Conservation (phyloP, 2,888 invertebrate species). For the Ennomos erosarius region DNA sequence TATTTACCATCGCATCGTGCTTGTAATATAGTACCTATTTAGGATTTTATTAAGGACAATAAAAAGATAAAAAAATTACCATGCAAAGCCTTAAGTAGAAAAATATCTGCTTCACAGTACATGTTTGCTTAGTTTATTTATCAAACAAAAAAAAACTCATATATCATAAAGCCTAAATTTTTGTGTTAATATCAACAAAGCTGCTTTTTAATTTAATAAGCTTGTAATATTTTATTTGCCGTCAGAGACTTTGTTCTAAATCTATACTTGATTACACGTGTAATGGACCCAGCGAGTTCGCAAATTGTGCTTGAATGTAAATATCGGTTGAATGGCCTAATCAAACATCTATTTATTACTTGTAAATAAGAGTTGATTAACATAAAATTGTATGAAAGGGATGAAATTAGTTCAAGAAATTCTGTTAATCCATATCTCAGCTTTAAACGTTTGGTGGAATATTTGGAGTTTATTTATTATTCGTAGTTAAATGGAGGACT, state of each 20-base stretch:
- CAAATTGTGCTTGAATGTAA: conserved; percentile 9
- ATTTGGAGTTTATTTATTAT: conserved; percentile 22
- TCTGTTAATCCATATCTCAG: conserved; percentile 3
- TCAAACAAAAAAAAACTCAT: too few relatives aligned
- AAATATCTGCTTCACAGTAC: too few relatives aligned
- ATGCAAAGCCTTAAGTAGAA: too few relatives aligned
- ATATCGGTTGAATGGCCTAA: conserved; percentile 28
- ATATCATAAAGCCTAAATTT: too few relatives aligned
- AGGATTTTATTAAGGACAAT: too few relatives aligned
- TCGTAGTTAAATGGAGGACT: conserved; percentile 27
- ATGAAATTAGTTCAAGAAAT: conserved; percentile 16
- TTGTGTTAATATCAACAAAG: too few relatives aligned
- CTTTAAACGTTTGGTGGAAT: conserved; percentile 9
- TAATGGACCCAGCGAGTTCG: conserved; percentile 15
- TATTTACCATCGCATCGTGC: conserved; percentile 2
- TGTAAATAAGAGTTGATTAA: conserved; percentile 20
- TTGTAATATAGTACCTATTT: too few relatives aligned
- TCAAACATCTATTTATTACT: conserved; percentile 26
- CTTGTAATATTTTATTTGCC: conserved; percentile 7
- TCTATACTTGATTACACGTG: conserved; percentile 19
- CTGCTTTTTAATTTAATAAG: too few relatives aligned
- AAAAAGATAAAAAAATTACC: too few relatives aligned
- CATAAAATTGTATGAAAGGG: conserved; percentile 3
- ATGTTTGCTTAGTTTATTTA: too few relatives aligned
- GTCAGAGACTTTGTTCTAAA: conserved; percentile 5